Evolutionary conservation across 2,888 invertebrate species (phyloP).

Genomic region (Ecliptopera silaceata): DNA sequence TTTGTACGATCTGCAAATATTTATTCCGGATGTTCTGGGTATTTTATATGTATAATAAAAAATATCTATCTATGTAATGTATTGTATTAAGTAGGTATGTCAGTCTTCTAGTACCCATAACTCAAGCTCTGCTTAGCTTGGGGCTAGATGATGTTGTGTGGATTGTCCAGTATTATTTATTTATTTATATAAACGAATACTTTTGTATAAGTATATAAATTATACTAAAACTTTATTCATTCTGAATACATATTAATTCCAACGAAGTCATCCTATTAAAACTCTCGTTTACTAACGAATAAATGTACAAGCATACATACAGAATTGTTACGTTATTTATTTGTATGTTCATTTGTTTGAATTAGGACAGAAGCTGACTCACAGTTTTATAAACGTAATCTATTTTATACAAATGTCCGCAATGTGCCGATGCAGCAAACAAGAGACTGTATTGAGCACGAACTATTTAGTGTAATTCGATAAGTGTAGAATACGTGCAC

Average conservation of each 20-base stretch:
- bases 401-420: constrained; percentile 11
- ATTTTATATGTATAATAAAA: too few species aligned
- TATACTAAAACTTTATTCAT: background rate
- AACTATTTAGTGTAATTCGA: constrained; percentile 35
- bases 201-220: background rate
- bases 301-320: too few species aligned
- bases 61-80: too few species aligned
- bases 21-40: too few species aligned
- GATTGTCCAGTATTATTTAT: too few species aligned
- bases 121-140: too few species aligned
- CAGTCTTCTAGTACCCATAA: too few species aligned
- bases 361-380: constrained; percentile 30
- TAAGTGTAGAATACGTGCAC: constrained; percentile 25
- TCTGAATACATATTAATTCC: constrained; percentile 12
- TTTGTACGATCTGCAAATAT: too few species aligned
- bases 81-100: too few species aligned
- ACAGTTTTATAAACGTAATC: constrained; percentile 12
- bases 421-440: constrained; percentile 21
- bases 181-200: background rate
- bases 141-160: too few species aligned
- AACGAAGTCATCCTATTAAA: constrained; percentile 10
- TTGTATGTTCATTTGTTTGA: constrained; percentile 15
- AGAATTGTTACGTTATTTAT: background rate
- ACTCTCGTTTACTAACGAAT: constrained; percentile 1
- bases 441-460: constrained; percentile 24